These are phyloP conservation scores for Drosophila cognata DNA, from an alignment of 2,888 invertebrate genomes.

Conservation along the genomic window DNA sequence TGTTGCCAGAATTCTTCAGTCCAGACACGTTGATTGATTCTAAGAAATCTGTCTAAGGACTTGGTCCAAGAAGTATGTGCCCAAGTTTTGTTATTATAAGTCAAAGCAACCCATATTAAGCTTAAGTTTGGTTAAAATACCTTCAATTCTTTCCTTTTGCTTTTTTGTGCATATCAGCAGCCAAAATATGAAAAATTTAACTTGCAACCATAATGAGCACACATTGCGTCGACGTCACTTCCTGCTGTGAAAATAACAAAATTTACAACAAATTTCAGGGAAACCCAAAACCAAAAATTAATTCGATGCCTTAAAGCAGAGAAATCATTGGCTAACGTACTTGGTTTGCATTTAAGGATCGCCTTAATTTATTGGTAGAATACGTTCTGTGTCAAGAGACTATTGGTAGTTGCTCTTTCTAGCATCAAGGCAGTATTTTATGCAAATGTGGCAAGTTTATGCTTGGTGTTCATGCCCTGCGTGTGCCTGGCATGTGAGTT, in stretches of 20 bases:
- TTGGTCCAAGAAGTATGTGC: not conserved
- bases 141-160: not conserved
- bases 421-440: slow-evolving; percentile 61
- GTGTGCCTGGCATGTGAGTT: slow-evolving; percentile 51
- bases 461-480: slow-evolving; percentile 41
- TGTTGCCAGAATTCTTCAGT: not conserved
- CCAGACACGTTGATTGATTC: slow-evolving; percentile 5
- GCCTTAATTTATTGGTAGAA: slow-evolving; percentile 77
- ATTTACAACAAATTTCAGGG: slow-evolving; percentile 39
- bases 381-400: slow-evolving; percentile 70
- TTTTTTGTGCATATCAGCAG: not conserved
- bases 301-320: slow-evolving; percentile 53
- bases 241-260: not conserved
- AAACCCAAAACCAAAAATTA: slow-evolving; percentile 58
- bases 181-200: not conserved
- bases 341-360: slow-evolving; percentile 53
- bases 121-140: not conserved
- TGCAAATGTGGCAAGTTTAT: slow-evolving; percentile 78
- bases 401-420: slow-evolving; percentile 43
- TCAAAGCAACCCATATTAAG: not conserved
- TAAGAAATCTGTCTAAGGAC: not conserved
- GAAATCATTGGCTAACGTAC: slow-evolving; percentile 8
- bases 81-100: not conserved
- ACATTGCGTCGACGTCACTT: slow-evolving; percentile 13
- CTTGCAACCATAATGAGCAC: slow-evolving; percentile 7